Conservation (phyloP, 2,797 vertebrate species). For the Sebastes paucispinis region DNA sequence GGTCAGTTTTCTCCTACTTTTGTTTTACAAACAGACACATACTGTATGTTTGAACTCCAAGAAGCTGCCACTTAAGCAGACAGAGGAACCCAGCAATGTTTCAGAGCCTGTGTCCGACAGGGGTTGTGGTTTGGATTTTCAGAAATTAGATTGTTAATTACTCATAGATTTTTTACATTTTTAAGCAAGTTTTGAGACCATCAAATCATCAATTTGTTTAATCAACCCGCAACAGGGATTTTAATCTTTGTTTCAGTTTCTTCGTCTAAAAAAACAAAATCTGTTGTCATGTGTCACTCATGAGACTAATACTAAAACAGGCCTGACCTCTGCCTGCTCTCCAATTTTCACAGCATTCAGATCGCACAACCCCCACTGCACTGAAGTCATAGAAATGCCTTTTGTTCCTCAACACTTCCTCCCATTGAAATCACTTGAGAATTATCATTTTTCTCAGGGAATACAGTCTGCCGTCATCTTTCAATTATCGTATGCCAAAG, state of each 20-base stretch:
- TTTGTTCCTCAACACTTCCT: constrained; percentile 83
- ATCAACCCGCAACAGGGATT: background rate
- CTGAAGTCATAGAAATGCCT: constrained; percentile 74
- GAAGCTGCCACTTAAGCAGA: background rate
- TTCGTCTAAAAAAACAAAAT: background rate
- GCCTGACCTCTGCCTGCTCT: constrained; percentile 52
- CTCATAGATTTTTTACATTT: background rate
- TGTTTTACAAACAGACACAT: background rate
- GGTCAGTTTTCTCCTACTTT: background rate
- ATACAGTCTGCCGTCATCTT: constrained; percentile 66
- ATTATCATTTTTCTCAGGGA: constrained; percentile 79
- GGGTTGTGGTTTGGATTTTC: background rate
- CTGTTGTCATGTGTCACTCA: constrained; percentile 38
- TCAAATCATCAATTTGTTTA: background rate
- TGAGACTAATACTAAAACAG: constrained; percentile 53
- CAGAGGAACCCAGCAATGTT: background rate
- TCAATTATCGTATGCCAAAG: constrained; percentile 66
- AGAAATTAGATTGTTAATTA: background rate
- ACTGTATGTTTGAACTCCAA: background rate
- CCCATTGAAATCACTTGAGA: constrained; percentile 76
- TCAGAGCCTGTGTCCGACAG: background rate
- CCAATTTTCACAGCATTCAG: constrained; percentile 70
- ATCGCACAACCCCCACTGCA: constrained; percentile 43
- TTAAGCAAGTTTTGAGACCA: background rate
- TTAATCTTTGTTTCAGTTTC: background rate